Percentiles rank a stretch among this genome's conserved stretches.
These are phyloP conservation scores for Brassicogethes aeneus DNA, from an alignment of 2,888 invertebrate species.

Conservation along the genomic window DNA sequence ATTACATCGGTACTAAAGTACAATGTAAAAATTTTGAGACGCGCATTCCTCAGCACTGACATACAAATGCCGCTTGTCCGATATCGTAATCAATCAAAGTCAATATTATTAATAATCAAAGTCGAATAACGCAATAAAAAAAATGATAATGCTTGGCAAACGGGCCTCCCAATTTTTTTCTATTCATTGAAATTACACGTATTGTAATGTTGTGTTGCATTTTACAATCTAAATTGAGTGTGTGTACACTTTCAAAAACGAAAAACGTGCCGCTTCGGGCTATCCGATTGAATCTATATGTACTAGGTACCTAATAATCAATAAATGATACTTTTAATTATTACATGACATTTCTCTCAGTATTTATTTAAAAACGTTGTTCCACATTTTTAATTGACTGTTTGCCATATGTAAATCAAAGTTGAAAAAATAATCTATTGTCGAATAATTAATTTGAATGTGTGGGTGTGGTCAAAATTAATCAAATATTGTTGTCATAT, in stretches of 20 bases:
- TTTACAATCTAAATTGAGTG: conserved; percentile 12
- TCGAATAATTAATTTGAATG: no score
- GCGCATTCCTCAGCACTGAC: conserved; percentile 18
- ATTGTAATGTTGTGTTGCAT: conserved; percentile 25
- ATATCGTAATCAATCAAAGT: conserved; percentile 39
- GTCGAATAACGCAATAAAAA: conserved; percentile 24
- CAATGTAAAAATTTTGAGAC: no score
- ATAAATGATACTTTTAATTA: not conserved
- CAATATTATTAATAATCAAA: conserved; percentile 42
- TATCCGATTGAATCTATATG: no score
- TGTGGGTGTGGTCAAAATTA: no score
- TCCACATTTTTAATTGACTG: not conserved
- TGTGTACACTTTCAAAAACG: not conserved
- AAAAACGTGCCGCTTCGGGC: not conserved
- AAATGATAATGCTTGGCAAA: not conserved
- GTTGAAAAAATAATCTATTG: not conserved
- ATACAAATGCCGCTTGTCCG: conserved; percentile 28
- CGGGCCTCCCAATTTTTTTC: not conserved
- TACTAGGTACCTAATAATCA: not conserved
- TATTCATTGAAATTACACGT: conserved; percentile 25
- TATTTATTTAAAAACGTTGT: not conserved
- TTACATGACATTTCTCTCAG: not conserved
- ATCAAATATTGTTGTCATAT: no score
- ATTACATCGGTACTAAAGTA: not conserved
- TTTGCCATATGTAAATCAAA: not conserved